A percentile compares a stretch with the other conserved stretches of the same genome.
Evolutionary conservation across 1,140 invertebrate species (phyloP).

Genomic region (Meloidogyne exigua): DNA sequence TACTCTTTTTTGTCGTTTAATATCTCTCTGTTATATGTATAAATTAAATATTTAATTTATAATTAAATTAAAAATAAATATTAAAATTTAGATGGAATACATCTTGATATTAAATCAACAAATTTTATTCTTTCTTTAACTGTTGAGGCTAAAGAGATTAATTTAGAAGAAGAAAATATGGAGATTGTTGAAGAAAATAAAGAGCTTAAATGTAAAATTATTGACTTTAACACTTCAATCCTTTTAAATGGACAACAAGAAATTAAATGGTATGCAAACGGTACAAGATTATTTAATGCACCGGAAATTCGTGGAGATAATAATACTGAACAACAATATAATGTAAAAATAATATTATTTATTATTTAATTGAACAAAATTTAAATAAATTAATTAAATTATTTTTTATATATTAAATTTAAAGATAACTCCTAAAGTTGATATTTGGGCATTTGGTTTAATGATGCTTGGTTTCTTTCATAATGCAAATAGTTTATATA

Average conservation of each 20-base stretch:
- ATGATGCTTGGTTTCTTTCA: not conserved
- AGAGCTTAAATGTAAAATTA: not conserved
- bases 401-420: no score
- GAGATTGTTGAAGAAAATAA: not conserved
- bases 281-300: not conserved
- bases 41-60: no score
- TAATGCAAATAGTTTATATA: not conserved
- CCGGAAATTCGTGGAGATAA: not conserved
- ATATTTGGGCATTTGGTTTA: constrained; percentile 1
- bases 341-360: not conserved
- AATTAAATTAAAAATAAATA: not conserved
- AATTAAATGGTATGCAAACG: not conserved
- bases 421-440: not conserved
- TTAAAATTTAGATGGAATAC: not conserved
- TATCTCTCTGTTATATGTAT: no score
- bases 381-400: no score
- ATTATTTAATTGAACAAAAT: no score
- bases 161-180: no score
- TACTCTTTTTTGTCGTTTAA: no score
- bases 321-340: not conserved
- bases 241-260: not conserved
- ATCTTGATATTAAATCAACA: not conserved
- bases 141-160: no score
- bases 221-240: not conserved
- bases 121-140: not conserved